Base-by-base conservation (phyloP, 2,888 invertebrate species). In the Standfussiana lucernea region DNA sequence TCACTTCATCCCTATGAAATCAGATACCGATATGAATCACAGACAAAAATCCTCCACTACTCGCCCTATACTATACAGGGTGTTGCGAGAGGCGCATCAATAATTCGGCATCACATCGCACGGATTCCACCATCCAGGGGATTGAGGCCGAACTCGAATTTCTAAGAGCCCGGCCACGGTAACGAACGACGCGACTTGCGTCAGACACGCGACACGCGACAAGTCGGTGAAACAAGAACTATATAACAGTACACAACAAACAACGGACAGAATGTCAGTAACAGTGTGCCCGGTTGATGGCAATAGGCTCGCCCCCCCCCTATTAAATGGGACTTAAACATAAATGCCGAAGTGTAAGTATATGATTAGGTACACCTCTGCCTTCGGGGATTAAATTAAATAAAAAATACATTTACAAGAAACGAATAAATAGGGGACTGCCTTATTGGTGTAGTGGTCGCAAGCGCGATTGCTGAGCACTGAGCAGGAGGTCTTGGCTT, bases 31-130 rank as follows among this genome's bases (percentile, higher is more conserved):
- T 83, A 70, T 70, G 35, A 73, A 77, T 61, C 73, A 72, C 71
- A 75, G 45, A 50, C 56, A 65, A 82, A 74, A 74, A 56, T n/a
- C 65, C 35, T 35, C 45, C 62, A 62, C 66, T 42, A 74, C 59
- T 45, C 50, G 13, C 61, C 18, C 42, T 24, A 32, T 71, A 75
- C 73, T 65, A 77, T 78, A 78, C 75, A 79, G 77, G 67, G 2
- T 71, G 70, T 75, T 74, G 75, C 77, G 80, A 84, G 80, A 83
- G 71, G 69, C 77, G 65, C 93, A 93, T 94, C 91, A 93, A 93
- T 94, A 93, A 94, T 94, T 94, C 93, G 80, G 83, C 75, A 82
- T 86, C 91, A 87, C 88, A 89, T 90, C 86, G 91, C 91, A 86
- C 89, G 86, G 90, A 89, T 86, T 86, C 87, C 86, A 77, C 76